phyloP scores from a whole-genome alignment of 2,113 vertebrate genomes.

The Dicaeum eximium region DNA sequence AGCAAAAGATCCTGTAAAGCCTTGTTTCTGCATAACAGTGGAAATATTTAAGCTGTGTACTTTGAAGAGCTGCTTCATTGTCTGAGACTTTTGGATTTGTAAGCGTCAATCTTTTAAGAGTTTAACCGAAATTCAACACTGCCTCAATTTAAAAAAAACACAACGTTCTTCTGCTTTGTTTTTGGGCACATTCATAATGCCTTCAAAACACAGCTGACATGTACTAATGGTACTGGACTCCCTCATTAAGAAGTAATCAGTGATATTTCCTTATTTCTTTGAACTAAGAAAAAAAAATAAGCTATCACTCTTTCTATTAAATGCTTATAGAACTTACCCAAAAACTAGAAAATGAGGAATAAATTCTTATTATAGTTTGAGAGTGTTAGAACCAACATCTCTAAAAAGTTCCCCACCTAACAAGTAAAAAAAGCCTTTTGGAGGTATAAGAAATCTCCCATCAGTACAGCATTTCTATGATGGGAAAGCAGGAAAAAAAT shows the following conservation, averaged over 20 bases:
- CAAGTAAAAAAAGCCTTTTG: background rate
- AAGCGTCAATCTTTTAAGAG: background rate
- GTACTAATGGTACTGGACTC: background rate
- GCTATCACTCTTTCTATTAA: fast-evolving
- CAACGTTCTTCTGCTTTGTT: background rate
- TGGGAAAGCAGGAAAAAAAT: background rate
- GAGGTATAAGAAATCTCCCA: background rate
- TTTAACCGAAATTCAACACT: background rate
- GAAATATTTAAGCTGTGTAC: background rate
- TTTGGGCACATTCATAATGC: background rate
- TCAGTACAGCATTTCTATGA: background rate
- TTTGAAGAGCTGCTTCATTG: background rate
- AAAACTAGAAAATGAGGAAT: background rate
- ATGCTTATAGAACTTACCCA: background rate
- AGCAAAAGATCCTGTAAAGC: background rate
- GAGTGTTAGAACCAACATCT: background rate
- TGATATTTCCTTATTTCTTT: background rate
- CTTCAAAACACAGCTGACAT: background rate
- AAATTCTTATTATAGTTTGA: background rate
- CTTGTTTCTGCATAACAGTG: background rate
- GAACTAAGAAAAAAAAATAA: background rate
- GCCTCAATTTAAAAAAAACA: background rate
- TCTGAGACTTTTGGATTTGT: background rate
- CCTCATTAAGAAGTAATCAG: background rate
- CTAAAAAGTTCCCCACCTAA: background rate